phyloP scores from a whole-genome alignment of 1,140 invertebrate genomes.

The Danaus plexippus region DNA sequence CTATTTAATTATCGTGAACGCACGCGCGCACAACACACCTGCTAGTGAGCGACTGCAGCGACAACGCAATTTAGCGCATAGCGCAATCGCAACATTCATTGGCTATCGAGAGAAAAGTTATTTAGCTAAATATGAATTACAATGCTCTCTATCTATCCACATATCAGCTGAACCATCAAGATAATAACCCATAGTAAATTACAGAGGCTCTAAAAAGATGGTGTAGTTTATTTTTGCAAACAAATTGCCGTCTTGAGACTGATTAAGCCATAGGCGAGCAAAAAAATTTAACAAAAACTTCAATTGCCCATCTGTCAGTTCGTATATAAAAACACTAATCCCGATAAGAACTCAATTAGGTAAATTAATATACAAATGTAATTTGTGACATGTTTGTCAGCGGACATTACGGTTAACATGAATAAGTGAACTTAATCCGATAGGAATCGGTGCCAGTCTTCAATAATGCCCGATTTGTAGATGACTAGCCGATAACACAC shows the following conservation, averaged over 20 bases:
- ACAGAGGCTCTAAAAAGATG: not conserved
- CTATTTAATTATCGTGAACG: slow-evolving; percentile 47
- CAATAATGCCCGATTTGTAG: slow-evolving; percentile 1
- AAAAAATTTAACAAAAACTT: slow-evolving; percentile 10
- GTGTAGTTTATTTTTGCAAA: no score
- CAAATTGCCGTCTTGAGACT: no score
- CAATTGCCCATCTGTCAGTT: slow-evolving; percentile 8
- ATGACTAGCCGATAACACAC: slow-evolving; percentile 6
- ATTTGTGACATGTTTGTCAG: slow-evolving; percentile 40
- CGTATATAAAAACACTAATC: slow-evolving; percentile 21
- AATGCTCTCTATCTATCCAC: slow-evolving; percentile 1
- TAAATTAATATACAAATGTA: slow-evolving; percentile 29
- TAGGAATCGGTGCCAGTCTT: slow-evolving; percentile 28
- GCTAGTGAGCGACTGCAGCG: slow-evolving; percentile 61
- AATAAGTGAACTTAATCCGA: slow-evolving; percentile 41
- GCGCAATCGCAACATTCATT: slow-evolving; percentile 35
- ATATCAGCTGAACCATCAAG: not conserved
- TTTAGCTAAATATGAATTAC: slow-evolving; percentile 18
- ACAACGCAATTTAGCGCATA: slow-evolving; percentile 56
- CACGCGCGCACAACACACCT: slow-evolving; percentile 63
- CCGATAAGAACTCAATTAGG: slow-evolving; percentile 28
- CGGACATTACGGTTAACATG: slow-evolving; percentile 39
- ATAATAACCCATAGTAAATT: slow-evolving; percentile 1
- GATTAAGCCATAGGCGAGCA: not conserved
- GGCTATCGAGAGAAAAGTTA: slow-evolving; percentile 32